A percentile compares a stretch with the other conserved stretches of the same genome.
phyloP scores from a whole-genome alignment of 2,797 vertebrate genomes.

The Esox masquinongy region DNA sequence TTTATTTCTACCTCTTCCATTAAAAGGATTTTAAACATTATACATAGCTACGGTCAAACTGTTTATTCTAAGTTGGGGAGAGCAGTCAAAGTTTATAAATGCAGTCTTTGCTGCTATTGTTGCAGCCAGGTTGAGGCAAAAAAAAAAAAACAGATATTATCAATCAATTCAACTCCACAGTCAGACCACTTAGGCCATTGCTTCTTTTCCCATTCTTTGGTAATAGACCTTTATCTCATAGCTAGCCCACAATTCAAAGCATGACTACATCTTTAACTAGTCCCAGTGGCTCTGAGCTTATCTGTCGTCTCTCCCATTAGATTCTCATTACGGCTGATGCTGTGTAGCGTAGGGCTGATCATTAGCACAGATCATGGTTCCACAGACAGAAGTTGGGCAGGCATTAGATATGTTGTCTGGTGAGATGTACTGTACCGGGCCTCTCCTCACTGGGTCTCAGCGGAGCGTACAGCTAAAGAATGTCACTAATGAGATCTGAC shows the following conservation, averaged over 20 bases:
- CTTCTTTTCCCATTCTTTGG: neutral
- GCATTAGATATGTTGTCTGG: neutral
- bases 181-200: too few relatives aligned
- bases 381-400: neutral
- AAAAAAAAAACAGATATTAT: neutral
- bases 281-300: neutral
- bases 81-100: neutral
- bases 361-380: neutral
- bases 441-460: constrained; percentile 41
- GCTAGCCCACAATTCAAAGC: neutral
- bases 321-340: neutral
- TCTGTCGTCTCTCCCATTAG: constrained; percentile 11
- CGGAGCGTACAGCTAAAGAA: neutral
- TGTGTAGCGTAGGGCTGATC: neutral
- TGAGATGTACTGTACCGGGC: constrained; percentile 10
- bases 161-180: neutral
- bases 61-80: neutral
- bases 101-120: neutral
- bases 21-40: too few relatives aligned
- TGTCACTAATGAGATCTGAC: neutral
- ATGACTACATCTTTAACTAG: neutral
- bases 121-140: neutral
- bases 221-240: neutral
- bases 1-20: too few relatives aligned
- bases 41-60: too few relatives aligned